Base-by-base conservation (phyloP, 2,113 vertebrate genomes). In the Coregonus clupeaformis region DNA sequence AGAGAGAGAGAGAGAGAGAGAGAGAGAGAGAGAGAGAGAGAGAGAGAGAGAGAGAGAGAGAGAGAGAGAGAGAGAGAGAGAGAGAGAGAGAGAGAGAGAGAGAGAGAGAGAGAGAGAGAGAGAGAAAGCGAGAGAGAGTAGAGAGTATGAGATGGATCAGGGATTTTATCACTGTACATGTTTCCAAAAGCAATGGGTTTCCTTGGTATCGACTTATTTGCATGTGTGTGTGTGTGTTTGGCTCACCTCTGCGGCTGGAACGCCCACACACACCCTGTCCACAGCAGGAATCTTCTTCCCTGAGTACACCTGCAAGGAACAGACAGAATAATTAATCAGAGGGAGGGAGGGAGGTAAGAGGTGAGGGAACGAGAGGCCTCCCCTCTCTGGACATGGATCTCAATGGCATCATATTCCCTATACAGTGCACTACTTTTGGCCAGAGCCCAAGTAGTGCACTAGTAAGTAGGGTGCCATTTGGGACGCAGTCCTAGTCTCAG, bases 221-320 rank as follows among this genome's bases (percentile, higher is more conserved):
- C 22, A 13, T 68, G 52, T 63, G 36, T 67, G 47, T 68, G 25
- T 32, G 22, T 68, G n/a, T 65, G 72, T 68, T 66, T 64, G 74
- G 76, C 90, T 94, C 92, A 99, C 98, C 95, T 99, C 97, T 62
- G 95, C 96, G 14, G 95, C 95, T 75, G 98, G 97, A 42, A 99
- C 95, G 79, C 98, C 98, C 85, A 99, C 93, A 77, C 96, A 97
- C 79, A 99, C 93, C 85, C 94, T 94, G 86, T 98, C 95, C 82
- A 99, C 97, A 5, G 97, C 97, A 66, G 96, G 96, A 80, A 95
- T 93, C 85, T 92, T 93, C 88, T 98, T 99, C 88, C 93, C 92
- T 82, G 94, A 92, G 78, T 99, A 99, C 55, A 97, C 93, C 97
- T 99, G 90, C 79, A 89, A 87, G 52, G 81, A 86, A 72, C 75